Percentiles rank a stretch among this genome's conserved stretches.
Conservation (phyloP, 30 jellyfish, hydroid and myxozoan species). For the Phacellophora camtschatica region DNA sequence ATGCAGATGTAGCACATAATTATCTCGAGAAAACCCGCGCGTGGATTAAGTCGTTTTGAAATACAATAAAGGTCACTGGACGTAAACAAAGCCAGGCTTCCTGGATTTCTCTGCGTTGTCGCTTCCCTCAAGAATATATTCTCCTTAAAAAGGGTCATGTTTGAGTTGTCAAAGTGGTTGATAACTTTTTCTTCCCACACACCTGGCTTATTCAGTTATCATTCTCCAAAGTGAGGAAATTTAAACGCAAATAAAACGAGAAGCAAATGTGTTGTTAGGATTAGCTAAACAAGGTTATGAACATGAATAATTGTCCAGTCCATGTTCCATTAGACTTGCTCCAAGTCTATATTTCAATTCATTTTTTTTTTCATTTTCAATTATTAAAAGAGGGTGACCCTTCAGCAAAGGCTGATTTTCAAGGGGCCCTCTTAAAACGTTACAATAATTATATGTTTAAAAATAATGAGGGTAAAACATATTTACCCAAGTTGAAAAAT, state of each 20-base stretch:
- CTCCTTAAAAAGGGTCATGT: neutral
- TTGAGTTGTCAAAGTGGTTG: neutral
- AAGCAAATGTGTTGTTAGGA: neutral
- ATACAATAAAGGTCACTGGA: too few relatives aligned
- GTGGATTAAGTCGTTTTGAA: conserved; percentile 36
- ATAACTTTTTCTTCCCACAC: neutral
- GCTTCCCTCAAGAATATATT: neutral
- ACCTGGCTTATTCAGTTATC: neutral
- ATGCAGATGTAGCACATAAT: neutral
- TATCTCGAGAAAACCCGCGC: conserved; percentile 7
- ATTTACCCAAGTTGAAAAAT: neutral
- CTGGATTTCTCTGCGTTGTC: conserved; percentile 26
- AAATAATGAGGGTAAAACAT: too few relatives aligned
- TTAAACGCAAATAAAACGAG: neutral
- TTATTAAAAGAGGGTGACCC: too few relatives aligned
- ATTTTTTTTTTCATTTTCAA: too few relatives aligned
- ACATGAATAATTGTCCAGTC: neutral
- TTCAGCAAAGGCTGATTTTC: too few relatives aligned
- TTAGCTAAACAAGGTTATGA: neutral
- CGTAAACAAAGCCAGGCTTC: conserved; percentile 5
- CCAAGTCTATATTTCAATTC: neutral
- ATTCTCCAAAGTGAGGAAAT: neutral
- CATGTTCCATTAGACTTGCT: neutral
- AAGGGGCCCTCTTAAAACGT: too few relatives aligned
- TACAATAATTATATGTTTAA: too few relatives aligned